Base-by-base conservation (phyloP, 1,140 invertebrate species). In the Meteorus sp. region DNA sequence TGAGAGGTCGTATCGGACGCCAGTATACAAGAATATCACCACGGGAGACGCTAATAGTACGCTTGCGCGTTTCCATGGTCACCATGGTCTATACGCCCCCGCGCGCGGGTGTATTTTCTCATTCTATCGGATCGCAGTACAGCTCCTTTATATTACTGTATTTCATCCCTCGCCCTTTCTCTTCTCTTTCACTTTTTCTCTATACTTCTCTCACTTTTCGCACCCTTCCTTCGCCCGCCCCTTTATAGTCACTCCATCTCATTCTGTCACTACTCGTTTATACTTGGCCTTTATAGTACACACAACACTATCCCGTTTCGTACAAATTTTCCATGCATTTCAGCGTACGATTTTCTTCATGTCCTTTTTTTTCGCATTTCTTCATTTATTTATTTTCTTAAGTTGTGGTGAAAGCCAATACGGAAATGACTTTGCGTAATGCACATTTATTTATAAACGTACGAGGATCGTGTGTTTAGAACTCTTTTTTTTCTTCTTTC, bases 61-160 rank as follows among this genome's bases (percentile, higher is more conserved):
- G 74, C 72, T 19, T 73, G 74, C 74, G 73, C 73, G 74, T 76
- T 70, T 67, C 73, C 72, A 75, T 74, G 72, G 72, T 57, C 71
- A 76, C 70, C 63, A 64, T 71, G 68, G 63, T n/a, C 70, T 70
- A 62, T 71, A 74, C 72, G 72, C 72, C 72, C 69, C 68, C 70
- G 67, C 72, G 59, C 61, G 62, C 60, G 53, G 62, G 59, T 63
- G 64, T n/a, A n/a, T n/a, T 59, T 61, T 66, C 71, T 65, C 68
- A 59, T 71, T 70, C 68, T 64, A 70, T 60, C 61, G 64, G 61
- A 66, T 60, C 62, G 50, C 35, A 22, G 19, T 31, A 15, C 59
- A 35, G 17, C 29, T 43, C 9, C 22, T 11, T 51, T 23, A 45
- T 48, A 29, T 4, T 4, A 5, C 8, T 39, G 11, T 15, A 8